These are phyloP conservation scores for Conomelus anceps DNA, from an alignment of 2,888 invertebrate species.

Conservation along the genomic window DNA sequence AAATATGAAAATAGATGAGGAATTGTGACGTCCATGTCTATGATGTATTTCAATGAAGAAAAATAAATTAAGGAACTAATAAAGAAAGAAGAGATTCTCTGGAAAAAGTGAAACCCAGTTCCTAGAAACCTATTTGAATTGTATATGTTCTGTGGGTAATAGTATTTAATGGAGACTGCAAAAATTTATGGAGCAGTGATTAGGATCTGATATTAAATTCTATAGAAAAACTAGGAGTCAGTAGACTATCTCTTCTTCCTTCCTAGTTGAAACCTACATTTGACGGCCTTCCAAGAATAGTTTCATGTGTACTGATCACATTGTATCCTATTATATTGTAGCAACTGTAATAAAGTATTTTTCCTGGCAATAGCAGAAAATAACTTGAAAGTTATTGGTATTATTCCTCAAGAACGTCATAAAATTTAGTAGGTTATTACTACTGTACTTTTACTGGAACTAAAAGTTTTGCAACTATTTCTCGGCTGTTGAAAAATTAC, in stretches of 20 bases:
- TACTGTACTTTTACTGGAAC: neutral
- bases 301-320: neutral
- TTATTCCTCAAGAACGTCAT: neutral
- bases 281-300: neutral
- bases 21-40: too few species aligned
- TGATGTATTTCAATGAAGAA: neutral
- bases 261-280: neutral
- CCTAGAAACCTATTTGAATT: neutral
- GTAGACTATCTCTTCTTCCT: neutral
- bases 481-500: neutral
- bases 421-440: neutral
- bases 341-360: neutral
- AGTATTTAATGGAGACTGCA: neutral
- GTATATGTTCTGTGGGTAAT: neutral
- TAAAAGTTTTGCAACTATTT: neutral
- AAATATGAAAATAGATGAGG: too few species aligned
- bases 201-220: neutral
- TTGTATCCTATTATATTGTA: neutral
- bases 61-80: neutral
- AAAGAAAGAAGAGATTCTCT: neutral
- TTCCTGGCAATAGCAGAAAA: neutral
- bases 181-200: neutral
- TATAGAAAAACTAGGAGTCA: neutral
- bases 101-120: neutral
- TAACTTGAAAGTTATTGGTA: neutral